phyloP scores from a whole-genome alignment of 2,113 vertebrate genomes.

The Epinephelus moara region DNA sequence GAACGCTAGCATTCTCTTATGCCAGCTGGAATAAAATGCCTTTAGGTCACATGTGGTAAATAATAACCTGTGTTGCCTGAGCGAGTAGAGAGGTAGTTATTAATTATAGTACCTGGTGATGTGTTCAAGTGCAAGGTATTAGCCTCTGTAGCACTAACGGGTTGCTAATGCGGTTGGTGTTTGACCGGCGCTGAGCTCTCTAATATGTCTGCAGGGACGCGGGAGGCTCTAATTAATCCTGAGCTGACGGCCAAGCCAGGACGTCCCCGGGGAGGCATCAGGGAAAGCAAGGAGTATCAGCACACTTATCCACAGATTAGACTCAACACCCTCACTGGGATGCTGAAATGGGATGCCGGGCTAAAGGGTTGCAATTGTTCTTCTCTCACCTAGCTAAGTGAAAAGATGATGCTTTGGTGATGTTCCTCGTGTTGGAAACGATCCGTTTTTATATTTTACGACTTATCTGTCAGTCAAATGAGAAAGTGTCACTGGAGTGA shows the following conservation, averaged over 20 bases:
- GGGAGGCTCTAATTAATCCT: slow-evolving; percentile 95
- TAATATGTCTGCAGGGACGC: slow-evolving; percentile 90
- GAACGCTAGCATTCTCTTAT: background rate
- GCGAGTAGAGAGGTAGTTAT: slow-evolving; percentile 72
- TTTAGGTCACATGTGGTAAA: slow-evolving; percentile 62
- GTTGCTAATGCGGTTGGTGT: slow-evolving; percentile 83
- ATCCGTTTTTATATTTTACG: slow-evolving; percentile 19
- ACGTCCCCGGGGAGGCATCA: slow-evolving; percentile 87
- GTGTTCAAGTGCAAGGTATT: slow-evolving; percentile 70
- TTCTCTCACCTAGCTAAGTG: slow-evolving; percentile 32
- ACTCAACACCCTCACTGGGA: slow-evolving; percentile 72
- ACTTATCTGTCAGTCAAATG: slow-evolving; percentile 61
- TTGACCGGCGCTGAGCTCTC: slow-evolving; percentile 87
- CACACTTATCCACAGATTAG: slow-evolving; percentile 81
- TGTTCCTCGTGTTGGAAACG: slow-evolving; percentile 12
- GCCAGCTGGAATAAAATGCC: slow-evolving; percentile 55
- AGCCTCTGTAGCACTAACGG: slow-evolving; percentile 81
- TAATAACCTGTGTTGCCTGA: slow-evolving; percentile 54
- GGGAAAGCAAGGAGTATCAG: slow-evolving; percentile 82
- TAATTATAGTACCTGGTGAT: slow-evolving; percentile 82
- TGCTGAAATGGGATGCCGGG: slow-evolving; percentile 54
- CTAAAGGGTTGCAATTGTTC: slow-evolving; percentile 55
- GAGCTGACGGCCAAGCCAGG: slow-evolving; percentile 92
- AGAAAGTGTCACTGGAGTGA: slow-evolving; percentile 19
- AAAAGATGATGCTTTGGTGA: background rate